These are phyloP conservation scores for Protomyctophum bolini DNA, from an alignment of 2,113 vertebrate species.

Conservation along the genomic window DNA sequence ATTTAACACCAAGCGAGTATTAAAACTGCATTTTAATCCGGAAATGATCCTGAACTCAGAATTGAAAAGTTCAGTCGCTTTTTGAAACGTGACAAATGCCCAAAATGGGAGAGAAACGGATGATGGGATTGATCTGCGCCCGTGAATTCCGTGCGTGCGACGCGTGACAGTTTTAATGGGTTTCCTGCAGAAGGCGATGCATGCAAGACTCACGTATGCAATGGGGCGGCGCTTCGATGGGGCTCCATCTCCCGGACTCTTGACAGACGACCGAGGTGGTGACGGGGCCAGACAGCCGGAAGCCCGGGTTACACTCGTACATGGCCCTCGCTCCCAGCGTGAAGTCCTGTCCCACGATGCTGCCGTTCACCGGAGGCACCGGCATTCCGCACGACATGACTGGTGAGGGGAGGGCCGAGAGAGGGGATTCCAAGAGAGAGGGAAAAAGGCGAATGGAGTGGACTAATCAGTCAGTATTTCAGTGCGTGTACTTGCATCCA, in stretches of 20 bases:
- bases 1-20: neutral
- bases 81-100: no score
- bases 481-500: no score
- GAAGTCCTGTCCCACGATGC: conserved; percentile 92
- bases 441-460: no score
- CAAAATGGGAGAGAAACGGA: no score
- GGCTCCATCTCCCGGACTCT: conserved; percentile 90
- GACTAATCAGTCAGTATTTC: no score
- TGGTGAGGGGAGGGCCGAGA: conserved; percentile 48
- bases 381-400: conserved; percentile 95
- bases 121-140: no score
- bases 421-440: neutral
- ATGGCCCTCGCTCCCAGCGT: conserved; percentile 88
- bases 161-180: no score
- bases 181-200: neutral
- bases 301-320: conserved; percentile 91
- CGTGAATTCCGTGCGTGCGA: no score
- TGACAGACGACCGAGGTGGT: conserved; percentile 84
- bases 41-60: neutral
- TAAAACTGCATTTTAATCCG: conserved; percentile 3
- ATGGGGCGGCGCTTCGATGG: conserved; percentile 83
- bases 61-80: neutral
- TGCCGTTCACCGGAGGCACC: conserved; percentile 86
- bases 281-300: conserved; percentile 80
- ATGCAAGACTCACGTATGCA: conserved; percentile 85